These are phyloP conservation scores for Galaxea fascicularis DNA, from an alignment of 92 coral and sea anemone genomes.

Conservation along the genomic window DNA sequence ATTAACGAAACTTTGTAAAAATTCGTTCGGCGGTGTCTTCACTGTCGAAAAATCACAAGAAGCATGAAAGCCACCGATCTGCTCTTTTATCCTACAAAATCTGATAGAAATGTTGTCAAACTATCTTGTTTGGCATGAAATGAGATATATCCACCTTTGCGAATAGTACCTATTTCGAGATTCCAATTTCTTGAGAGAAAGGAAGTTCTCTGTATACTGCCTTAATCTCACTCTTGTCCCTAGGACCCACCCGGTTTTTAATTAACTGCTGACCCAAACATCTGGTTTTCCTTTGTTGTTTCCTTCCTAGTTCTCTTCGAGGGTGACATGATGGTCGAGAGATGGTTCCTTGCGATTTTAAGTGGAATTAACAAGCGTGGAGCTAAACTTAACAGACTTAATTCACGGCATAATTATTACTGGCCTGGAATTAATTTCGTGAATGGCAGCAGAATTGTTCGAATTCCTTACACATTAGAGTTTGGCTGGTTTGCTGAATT, in stretches of 20 bases:
- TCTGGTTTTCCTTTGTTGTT: background rate
- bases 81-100: no score
- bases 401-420: background rate
- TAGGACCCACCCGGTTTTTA: no score
- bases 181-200: no score
- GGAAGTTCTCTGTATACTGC: background rate
- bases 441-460: conserved; percentile 18
- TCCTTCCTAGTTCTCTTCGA: conserved; percentile 38
- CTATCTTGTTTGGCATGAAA: no score
- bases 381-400: background rate
- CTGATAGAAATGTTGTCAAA: no score
- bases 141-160: no score
- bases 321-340: conserved; percentile 59
- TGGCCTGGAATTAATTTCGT: conserved; percentile 28
- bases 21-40: no score
- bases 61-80: no score
- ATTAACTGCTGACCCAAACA: no score
- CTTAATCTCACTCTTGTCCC: background rate
- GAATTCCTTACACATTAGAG: conserved; percentile 40
- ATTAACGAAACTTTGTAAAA: no score
- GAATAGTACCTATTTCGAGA: no score
- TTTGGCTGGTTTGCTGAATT: conserved; percentile 28
- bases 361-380: conserved; percentile 36
- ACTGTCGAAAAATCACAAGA: no score
- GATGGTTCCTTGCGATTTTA: background rate